These are phyloP conservation scores for Collichthys lucidus DNA, from an alignment of 2,113 vertebrate species.

Conservation along the genomic window DNA sequence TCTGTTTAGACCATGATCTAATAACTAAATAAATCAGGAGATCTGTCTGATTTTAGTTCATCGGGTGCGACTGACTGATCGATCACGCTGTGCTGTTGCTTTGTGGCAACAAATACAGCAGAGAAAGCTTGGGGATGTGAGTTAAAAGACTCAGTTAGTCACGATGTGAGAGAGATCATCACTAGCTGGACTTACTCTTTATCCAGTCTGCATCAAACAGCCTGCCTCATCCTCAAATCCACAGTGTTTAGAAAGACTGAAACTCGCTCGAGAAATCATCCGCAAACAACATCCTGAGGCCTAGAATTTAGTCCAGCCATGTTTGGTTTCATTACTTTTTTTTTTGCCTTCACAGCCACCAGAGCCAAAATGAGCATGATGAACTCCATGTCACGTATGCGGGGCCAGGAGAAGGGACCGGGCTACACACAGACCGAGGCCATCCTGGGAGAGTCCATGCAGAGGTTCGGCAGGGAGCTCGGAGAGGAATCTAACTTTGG, in stretches of 20 bases:
- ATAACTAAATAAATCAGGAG: neutral
- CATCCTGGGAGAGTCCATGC: slow-evolving; percentile 94
- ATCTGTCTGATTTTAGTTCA: neutral
- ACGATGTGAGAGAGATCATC: neutral
- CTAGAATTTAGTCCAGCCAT: no score
- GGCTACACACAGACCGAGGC: slow-evolving; percentile 96
- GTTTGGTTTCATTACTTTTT: no score
- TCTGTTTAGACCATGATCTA: neutral
- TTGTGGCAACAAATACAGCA: neutral
- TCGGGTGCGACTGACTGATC: neutral
- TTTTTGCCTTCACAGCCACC: slow-evolving; percentile 86
- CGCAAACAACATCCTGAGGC: neutral
- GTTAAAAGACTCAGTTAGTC: neutral
- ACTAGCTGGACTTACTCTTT: neutral
- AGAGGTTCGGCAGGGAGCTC: slow-evolving; percentile 94
- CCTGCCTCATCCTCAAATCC: no score
- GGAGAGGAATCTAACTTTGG: slow-evolving; percentile 97
- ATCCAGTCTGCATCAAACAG: no score
- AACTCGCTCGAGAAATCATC: neutral
- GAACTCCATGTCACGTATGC: slow-evolving; percentile 99
- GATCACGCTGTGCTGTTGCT: neutral
- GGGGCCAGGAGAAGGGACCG: slow-evolving; percentile 96
- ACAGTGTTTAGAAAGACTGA: neutral
- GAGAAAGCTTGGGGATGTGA: no score
- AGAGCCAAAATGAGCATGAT: slow-evolving; percentile 99